Evolutionary conservation across 1,140 invertebrate species (phyloP), one percentile per base, ranked within the genome.

Genomic region (Formica selysi): DNA sequence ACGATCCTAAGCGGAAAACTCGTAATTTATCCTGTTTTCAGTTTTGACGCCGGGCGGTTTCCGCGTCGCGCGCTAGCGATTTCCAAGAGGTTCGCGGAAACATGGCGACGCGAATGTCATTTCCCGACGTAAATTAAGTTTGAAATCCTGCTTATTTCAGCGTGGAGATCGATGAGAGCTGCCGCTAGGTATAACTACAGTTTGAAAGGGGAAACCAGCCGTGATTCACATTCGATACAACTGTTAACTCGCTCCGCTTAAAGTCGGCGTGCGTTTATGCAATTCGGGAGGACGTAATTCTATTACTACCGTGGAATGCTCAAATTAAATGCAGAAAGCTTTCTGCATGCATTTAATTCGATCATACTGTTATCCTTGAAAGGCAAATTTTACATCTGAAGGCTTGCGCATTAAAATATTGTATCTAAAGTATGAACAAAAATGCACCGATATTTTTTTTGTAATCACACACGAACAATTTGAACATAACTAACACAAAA

Each of bases 1-100:
- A 41, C 86, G 84, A 36, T 54, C 64, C 80, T 92, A 91, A 92
- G 88, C 91, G 79, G 84, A 88, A 91, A 90, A 79, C 86, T 85
- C 90, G 86, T 92, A 91, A 91, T 92, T 91, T 91, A 91, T 88
- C 86, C 79, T 87, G 84, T 92, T 91, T 91, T 88, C 87, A 89
- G 84, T 85, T 87, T 87, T 85, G 80, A 85, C 74, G 76, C 78
- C 57, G 68, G 79, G 68, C 86, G 87, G 87, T 92, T 91, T 91
- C 90, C 91, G 83, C 86, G 68, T 29, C 67, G 81, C 90, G 80
- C 84, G 89, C 22, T 22, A 22, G 22, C 22, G 22, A 86, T 92
- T 91, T 90, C 86, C 79, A 76, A 90, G 86, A 83, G 81, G 57
- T 83, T 88, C 83, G 73, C 87, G 68, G 86, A 89, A 92, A 86